Evolutionary conservation across 2,113 vertebrate genomes (phyloP), one percentile per base, ranked within the genome.

Genomic region (Cnemophilus loriae): DNA sequence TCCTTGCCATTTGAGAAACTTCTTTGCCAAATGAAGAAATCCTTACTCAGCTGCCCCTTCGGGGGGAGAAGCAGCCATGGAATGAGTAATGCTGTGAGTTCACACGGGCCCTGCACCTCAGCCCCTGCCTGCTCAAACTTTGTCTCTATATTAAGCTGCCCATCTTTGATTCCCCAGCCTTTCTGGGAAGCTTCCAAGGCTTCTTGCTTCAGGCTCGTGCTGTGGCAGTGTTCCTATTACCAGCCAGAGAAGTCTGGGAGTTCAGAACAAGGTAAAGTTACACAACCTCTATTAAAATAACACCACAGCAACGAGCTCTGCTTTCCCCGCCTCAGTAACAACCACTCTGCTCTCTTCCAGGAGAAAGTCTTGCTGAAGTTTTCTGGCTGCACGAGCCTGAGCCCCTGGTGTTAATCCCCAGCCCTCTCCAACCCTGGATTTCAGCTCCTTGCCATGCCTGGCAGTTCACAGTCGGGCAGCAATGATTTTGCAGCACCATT

Each of bases 231-330:
- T 33, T 92, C 83, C 63, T 87, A 11, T 49, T 65, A 28, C 81
- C 33, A 33, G 17, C 49, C 76, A 84, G 73, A 32, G 65, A 69
- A 70, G 41, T 69, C 50, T 30, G 35, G 59, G 59, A 83, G 92
- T 76, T 84, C 27, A 85, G 78, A 60, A 26, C 37, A 37, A 68
- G 70, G 70, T 92, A 78, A 80, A 79, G 59, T 88, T 83, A 85
- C 41, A 88, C 67, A 93, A 57, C 47, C 44, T 76, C 27, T 23
- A 19, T 73, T 71, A 79, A 93, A 93, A 70, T 79, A 94, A 83
- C 68, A 53, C 28, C 63, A 11, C 28, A 49, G 82, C 82, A 86
- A 16, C 8, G 39, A 78, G 68, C 26, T 90, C 83, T 53, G 9
- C 22, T 27, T 44, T 20, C 60, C 47, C 41, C 6, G 1, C 10